phyloP scores from a whole-genome alignment of 2,113 vertebrate genomes.

The Thymallus thymallus region DNA sequence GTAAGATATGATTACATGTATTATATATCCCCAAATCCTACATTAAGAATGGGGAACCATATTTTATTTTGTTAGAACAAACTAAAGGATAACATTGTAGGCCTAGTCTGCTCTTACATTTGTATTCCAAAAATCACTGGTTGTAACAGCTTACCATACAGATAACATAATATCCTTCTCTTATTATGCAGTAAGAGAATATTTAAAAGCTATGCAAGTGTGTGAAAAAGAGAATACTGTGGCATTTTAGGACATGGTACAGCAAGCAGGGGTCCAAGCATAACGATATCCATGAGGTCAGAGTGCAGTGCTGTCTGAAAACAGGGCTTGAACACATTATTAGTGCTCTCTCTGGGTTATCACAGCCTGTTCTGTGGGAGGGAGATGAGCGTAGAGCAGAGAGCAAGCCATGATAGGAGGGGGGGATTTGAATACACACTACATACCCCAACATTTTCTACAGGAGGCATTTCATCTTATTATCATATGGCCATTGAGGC shows the following conservation, averaged over 20 bases:
- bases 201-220: conserved; percentile 50
- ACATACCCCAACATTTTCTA: conserved; percentile 24
- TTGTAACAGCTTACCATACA: conserved; percentile 37
- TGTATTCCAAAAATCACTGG: conserved; percentile 49
- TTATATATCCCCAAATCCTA: too few species aligned
- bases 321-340: conserved; percentile 56
- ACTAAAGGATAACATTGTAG: too few species aligned
- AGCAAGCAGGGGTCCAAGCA: conserved; percentile 65
- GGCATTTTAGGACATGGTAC: conserved; percentile 58
- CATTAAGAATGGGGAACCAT: too few species aligned
- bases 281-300: conserved; percentile 54
- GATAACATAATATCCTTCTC: conserved; percentile 45
- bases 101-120: neutral
- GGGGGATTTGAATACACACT: conserved; percentile 59
- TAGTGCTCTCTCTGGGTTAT: conserved; percentile 53
- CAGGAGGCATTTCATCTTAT: conserved; percentile 59
- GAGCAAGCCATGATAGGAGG: conserved; percentile 18
- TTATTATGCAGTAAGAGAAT: conserved; percentile 56
- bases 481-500: conserved; percentile 67
- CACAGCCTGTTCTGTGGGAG: conserved; percentile 34
- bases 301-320: conserved; percentile 48
- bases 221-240: conserved; percentile 55
- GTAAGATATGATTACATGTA: too few species aligned
- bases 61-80: too few species aligned
- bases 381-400: conserved; percentile 12